Percentiles rank a stretch among this genome's conserved stretches.
These are phyloP conservation scores for Ormyrus nitidulus DNA, from an alignment of 2,888 invertebrate genomes.

Conservation along the genomic window DNA sequence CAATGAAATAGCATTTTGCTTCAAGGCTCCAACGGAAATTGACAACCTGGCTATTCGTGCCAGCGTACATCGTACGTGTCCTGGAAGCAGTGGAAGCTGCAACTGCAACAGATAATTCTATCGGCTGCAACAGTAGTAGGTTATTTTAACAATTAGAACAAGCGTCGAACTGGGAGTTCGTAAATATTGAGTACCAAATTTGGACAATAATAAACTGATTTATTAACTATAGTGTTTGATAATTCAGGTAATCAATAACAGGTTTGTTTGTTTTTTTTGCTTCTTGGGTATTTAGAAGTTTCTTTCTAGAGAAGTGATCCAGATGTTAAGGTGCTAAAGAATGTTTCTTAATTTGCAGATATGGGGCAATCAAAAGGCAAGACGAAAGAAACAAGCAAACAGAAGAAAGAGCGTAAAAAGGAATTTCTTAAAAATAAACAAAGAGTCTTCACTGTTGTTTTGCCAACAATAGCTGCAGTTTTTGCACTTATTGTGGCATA, in stretches of 20 bases:
- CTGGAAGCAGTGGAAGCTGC: slow-evolving; percentile 23
- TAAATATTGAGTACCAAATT: neutral
- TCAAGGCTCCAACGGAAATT: slow-evolving; percentile 22
- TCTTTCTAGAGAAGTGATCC: neutral
- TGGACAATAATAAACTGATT: slow-evolving; percentile 5
- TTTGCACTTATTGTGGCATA: slow-evolving; percentile 85
- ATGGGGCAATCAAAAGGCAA: slow-evolving; percentile 90
- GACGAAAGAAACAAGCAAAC: slow-evolving; percentile 88
- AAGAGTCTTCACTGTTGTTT: slow-evolving; percentile 86
- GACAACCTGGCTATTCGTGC: slow-evolving; percentile 35
- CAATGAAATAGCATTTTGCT: slow-evolving; percentile 9
- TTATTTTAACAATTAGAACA: slow-evolving; percentile 29
- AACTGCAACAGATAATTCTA: neutral
- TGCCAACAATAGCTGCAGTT: slow-evolving; percentile 84
- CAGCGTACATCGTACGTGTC: neutral
- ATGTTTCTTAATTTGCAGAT: slow-evolving; percentile 18
- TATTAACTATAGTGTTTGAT: neutral
- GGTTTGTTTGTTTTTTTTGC: slow-evolving; percentile 1
- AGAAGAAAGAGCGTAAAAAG: slow-evolving; percentile 89
- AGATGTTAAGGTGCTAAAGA: slow-evolving; percentile 15
- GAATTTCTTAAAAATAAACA: slow-evolving; percentile 88
- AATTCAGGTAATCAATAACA: slow-evolving; percentile 12
- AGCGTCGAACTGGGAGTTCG: neutral
- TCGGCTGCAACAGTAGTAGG: slow-evolving; percentile 1
- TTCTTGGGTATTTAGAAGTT: neutral